A percentile compares a stretch with the other conserved stretches of the same genome.
These are phyloP conservation scores for Oncorhynchus keta DNA, from an alignment of 2,113 vertebrate species.

Conservation along the genomic window DNA sequence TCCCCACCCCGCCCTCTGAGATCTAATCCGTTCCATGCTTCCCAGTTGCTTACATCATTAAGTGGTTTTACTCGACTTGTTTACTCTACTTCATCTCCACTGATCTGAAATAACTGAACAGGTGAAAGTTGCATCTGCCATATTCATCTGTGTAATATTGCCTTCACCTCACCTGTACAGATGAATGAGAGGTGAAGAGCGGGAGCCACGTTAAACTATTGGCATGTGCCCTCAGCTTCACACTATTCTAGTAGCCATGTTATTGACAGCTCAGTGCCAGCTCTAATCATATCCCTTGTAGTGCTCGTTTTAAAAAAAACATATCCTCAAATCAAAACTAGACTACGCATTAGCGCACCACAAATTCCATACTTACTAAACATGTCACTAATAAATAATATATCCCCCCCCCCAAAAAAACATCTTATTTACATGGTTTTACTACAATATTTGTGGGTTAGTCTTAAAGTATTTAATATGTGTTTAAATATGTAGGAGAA, in stretches of 20 bases:
- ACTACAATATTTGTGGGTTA: conserved; percentile 58
- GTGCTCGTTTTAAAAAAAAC: conserved; percentile 60
- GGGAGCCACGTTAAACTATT: conserved; percentile 14
- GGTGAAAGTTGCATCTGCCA: background rate
- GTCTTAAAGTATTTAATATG: conserved; percentile 65
- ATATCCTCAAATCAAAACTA: conserved; percentile 58
- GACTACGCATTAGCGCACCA: conserved; percentile 59
- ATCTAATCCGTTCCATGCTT: too few relatives aligned
- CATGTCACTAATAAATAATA: conserved; percentile 73
- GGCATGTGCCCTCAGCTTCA: conserved; percentile 39
- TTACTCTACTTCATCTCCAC: too few relatives aligned
- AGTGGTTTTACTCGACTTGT: too few relatives aligned
- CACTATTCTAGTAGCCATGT: conserved; percentile 7
- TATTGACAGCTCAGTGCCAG: conserved; percentile 57
- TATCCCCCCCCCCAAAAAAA: conserved; percentile 48
- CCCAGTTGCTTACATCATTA: conserved; percentile 66
- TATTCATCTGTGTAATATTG: background rate
- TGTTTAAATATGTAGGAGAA: conserved; percentile 69
- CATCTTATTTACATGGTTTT: conserved; percentile 66
- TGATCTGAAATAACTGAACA: too few relatives aligned
- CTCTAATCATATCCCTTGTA: conserved; percentile 52
- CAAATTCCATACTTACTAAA: conserved; percentile 69
- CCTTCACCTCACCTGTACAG: background rate
- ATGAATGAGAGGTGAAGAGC: conserved; percentile 12
- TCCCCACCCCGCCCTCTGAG: conserved; percentile 17